phyloP scores from a whole-genome alignment of 2,797 vertebrate species.

The Pyrocephalus nanus region DNA sequence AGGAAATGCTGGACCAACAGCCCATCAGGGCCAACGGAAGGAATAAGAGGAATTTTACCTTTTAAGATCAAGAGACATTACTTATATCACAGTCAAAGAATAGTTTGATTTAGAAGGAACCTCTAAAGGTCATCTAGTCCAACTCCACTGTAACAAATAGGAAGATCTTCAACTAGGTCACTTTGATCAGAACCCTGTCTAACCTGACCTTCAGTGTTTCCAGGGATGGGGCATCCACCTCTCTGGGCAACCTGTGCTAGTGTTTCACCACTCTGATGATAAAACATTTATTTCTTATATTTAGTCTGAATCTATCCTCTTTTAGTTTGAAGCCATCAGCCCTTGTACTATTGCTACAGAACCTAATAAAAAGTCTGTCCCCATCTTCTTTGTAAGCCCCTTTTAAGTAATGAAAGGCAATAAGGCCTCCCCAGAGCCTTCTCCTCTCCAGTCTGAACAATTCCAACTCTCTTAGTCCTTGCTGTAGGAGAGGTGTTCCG shows the following conservation, averaged over 20 bases:
- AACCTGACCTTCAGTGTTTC: neutral
- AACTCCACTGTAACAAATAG: accelerated
- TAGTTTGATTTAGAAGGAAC: neutral
- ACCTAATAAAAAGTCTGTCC: neutral
- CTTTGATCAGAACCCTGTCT: accelerated
- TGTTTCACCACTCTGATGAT: neutral
- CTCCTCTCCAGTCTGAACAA: neutral
- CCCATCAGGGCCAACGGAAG: neutral
- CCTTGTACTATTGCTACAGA: neutral
- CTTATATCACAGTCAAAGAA: neutral
- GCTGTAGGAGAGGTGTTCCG: neutral
- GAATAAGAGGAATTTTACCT: neutral
- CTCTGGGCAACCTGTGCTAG: neutral
- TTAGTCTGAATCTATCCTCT: neutral
- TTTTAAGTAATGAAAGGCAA: neutral
- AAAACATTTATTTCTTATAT: neutral
- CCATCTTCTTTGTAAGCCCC: neutral
- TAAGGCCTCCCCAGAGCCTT: accelerated
- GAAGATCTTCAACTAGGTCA: neutral
- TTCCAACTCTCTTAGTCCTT: neutral
- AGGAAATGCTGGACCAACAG: neutral
- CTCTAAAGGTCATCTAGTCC: neutral
- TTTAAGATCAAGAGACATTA: neutral
- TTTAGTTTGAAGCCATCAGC: neutral
- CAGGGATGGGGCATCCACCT: neutral